Conservation (phyloP, 2,113 vertebrate species). For the Phalacrocorax carbo region DNA sequence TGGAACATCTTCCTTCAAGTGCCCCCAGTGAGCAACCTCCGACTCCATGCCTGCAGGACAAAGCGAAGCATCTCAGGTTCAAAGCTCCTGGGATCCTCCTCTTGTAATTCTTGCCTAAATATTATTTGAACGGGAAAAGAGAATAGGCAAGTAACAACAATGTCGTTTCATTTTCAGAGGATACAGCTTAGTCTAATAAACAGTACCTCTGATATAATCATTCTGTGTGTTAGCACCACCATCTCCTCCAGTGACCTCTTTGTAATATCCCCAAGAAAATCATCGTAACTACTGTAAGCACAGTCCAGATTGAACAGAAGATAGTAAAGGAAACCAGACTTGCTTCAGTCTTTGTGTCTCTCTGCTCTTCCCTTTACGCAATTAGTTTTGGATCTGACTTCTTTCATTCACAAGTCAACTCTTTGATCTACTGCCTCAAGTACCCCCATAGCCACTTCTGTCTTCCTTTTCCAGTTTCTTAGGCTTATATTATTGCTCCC, state of each 20-base stretch:
- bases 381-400: background rate
- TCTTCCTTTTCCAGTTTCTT: conserved; percentile 35
- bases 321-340: background rate
- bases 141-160: background rate
- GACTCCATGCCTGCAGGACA: background rate
- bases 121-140: background rate
- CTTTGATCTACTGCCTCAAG: background rate
- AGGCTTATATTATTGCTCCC: background rate
- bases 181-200: background rate
- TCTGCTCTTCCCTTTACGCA: background rate
- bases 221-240: background rate
- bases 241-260: background rate
- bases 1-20: background rate
- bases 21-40: background rate
- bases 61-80: background rate
- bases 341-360: background rate
- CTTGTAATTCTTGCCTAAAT: background rate
- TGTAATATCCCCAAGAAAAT: background rate
- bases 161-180: background rate
- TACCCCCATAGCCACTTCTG: background rate
- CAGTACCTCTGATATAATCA: background rate
- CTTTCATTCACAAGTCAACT: background rate
- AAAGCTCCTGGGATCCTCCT: background rate
- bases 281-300: background rate
- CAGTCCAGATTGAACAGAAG: background rate